Percentiles rank a stretch among this genome's conserved stretches.
Evolutionary conservation across 2,888 invertebrate species (phyloP).

Genomic region (Aphidius colemani): DNA sequence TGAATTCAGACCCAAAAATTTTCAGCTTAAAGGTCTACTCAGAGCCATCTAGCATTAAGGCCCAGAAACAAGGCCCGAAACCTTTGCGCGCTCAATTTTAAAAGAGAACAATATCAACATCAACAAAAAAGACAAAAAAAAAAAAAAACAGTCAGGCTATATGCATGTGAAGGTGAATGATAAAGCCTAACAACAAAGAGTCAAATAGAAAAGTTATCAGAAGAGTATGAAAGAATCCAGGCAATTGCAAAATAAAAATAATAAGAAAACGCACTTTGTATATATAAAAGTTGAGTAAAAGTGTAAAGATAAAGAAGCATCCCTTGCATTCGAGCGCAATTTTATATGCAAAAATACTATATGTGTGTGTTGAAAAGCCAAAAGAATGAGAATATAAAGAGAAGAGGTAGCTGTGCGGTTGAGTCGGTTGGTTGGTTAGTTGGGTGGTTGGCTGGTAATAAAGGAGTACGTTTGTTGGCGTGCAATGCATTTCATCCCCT

Average conservation of each 20-base stretch:
- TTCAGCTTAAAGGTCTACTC: conserved; percentile 3
- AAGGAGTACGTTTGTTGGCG: conserved; percentile 34
- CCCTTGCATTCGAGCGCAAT: no score
- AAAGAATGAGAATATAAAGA: background rate
- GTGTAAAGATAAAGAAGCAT: no score
- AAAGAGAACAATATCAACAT: background rate
- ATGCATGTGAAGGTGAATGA: conserved; percentile 26
- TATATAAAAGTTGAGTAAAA: no score
- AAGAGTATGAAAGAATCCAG: background rate
- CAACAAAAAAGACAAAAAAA: conserved; percentile 22
- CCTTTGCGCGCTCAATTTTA: background rate
- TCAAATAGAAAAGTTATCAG: conserved; percentile 11
- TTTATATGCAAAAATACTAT: no score
- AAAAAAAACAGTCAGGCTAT: conserved; percentile 30
- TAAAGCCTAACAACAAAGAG: conserved; percentile 14
- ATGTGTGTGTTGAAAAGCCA: background rate
- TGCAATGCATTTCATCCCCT: conserved; percentile 52
- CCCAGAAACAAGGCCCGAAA: conserved; percentile 25
- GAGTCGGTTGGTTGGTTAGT: background rate
- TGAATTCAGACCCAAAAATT: background rate
- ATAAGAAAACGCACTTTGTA: no score
- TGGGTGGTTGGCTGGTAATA: conserved; percentile 30
- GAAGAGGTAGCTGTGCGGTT: background rate
- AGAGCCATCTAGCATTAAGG: conserved; percentile 38
- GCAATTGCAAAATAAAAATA: background rate